phyloP scores from a whole-genome alignment of 2,113 vertebrate genomes.

The Anguilla japonica region DNA sequence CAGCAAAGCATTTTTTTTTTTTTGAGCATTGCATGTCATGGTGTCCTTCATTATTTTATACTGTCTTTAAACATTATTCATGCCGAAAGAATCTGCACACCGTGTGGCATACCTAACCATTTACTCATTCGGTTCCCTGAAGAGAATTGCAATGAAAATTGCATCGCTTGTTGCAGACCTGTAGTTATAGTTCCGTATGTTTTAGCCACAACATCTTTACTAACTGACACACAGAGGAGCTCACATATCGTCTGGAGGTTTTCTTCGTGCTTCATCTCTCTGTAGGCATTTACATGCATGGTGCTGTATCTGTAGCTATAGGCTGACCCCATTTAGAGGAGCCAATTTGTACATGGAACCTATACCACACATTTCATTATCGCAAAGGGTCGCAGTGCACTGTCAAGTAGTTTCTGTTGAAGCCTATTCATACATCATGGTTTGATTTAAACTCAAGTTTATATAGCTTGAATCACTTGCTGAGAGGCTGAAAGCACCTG shows the following conservation, averaged over 20 bases:
- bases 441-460: background rate
- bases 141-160: background rate
- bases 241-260: too few species aligned
- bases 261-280: too few species aligned
- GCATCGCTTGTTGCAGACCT: background rate
- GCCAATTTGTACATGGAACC: background rate
- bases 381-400: background rate
- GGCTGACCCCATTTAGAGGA: too few species aligned
- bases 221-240: background rate
- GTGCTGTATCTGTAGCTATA: too few species aligned
- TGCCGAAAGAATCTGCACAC: slow-evolving; percentile 28
- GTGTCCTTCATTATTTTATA: background rate
- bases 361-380: background rate
- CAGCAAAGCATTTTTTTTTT: background rate
- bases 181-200: background rate
- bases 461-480: background rate
- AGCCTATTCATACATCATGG: background rate
- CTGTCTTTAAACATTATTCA: slow-evolving; percentile 20
- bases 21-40: background rate
- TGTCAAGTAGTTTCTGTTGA: background rate
- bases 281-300: too few species aligned
- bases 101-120: slow-evolving; percentile 37
- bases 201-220: background rate
- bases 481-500: background rate
- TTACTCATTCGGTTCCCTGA: slow-evolving; percentile 33